phyloP scores from a whole-genome alignment of 1,140 invertebrate genomes.

The Listronotus oregonensis region DNA sequence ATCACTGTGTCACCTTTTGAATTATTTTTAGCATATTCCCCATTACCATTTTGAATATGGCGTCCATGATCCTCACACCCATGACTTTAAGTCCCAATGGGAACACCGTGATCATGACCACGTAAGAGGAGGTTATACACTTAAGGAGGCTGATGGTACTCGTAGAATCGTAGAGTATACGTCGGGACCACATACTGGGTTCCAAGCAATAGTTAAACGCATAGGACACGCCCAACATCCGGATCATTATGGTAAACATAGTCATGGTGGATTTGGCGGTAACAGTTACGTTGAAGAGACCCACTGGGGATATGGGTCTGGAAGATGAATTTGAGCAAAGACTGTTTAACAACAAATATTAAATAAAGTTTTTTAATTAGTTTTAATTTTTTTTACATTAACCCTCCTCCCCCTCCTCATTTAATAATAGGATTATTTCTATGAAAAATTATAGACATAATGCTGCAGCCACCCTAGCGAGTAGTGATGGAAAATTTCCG shows the following conservation, averaged over 20 bases:
- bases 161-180: slow-evolving; percentile 57
- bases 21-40: slow-evolving; percentile 14
- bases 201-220: slow-evolving; percentile 45
- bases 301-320: slow-evolving; percentile 35
- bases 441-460: too few species aligned
- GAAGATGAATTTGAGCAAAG: slow-evolving; percentile 7
- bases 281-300: slow-evolving; percentile 33
- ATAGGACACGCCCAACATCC: slow-evolving; percentile 32
- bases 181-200: slow-evolving; percentile 53
- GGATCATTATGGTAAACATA: slow-evolving; percentile 4
- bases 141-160: slow-evolving; percentile 57
- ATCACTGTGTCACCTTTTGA: too few species aligned
- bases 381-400: too few species aligned
- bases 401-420: too few species aligned
- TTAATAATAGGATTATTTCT: too few species aligned
- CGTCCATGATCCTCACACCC: slow-evolving; percentile 58
- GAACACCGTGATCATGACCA: slow-evolving; percentile 57
- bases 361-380: too few species aligned
- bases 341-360: too few species aligned
- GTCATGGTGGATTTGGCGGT: slow-evolving; percentile 14
- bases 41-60: slow-evolving; percentile 59
- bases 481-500: too few species aligned
- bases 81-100: slow-evolving; percentile 57
- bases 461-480: too few species aligned
- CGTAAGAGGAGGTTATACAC: slow-evolving; percentile 56